Base-by-base conservation (phyloP, 2,888 invertebrate species). In the Norana najaformis region DNA sequence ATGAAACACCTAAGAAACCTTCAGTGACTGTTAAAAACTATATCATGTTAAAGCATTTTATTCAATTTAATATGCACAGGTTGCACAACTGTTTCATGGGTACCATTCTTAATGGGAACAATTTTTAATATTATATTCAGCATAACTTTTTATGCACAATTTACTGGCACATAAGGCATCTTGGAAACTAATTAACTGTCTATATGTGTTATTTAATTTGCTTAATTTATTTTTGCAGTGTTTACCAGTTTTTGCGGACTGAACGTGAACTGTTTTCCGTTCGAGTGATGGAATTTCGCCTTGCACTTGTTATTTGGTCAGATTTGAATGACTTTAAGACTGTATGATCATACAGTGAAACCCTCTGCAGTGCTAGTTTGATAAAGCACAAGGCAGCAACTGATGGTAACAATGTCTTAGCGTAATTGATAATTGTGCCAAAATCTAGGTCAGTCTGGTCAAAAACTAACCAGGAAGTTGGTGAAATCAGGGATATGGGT, bases 101-200 rank as follows among this genome's bases (percentile, higher is more conserved):
- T 69, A 69, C 69, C 69, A 69, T n/a, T 69, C n/a, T 30, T n/a
- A 69, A 69, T n/a, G 69, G 69, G 69, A 69, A 69, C 69, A 69
- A 69, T n/a, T 8, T 69, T 30, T 30, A n/a, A n/a, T n/a, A 1
- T 69, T n/a, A n/a, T 69, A 69, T 69, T 69, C n/a, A 69, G 13
- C n/a, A n/a, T 53, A 69, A 69, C 8, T n/a, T 47, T 69, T 69
- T 69, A 69, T n/a, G 69, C 69, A 69, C n/a, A 69, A 69, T 11
- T 30, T 69, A n/a, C 30, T 30, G 30, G 69, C n/a, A n/a, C n/a
- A 69, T 69, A 8, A 69, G 6, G 1, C n/a, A n/a, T 69, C 69
- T 69, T 69, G 69, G 69, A 69, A n/a, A 69, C 69, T 69, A n/a
- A n/a, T 69, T 30, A 69, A 69, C n/a, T 0, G n/a, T 69, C n/a